Percentiles rank a stretch among this genome's conserved stretches.
phyloP scores from a whole-genome alignment of 2,888 invertebrate species.

The Cremastobaeus sp. region DNA sequence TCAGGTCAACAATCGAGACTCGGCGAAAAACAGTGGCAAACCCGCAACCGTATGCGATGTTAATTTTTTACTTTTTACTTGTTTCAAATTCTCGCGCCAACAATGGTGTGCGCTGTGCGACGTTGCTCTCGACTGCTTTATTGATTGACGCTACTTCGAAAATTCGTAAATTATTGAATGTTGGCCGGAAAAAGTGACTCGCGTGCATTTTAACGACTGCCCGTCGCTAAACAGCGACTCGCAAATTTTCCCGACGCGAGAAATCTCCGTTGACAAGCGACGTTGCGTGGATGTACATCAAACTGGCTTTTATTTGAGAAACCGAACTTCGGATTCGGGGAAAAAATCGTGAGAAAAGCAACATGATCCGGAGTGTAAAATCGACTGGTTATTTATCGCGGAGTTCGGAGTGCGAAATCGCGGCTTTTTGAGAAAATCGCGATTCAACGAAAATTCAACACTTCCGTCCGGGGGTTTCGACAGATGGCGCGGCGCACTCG shows the following conservation, averaged over 20 bases:
- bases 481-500: conserved; percentile 63
- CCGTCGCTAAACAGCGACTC: not conserved
- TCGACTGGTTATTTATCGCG: no score
- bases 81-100: conserved; percentile 36
- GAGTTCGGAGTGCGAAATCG: no score
- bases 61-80: no score
- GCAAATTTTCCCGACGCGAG: not conserved
- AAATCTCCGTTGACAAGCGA: not conserved
- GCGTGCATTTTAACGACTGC: not conserved
- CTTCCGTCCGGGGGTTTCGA: conserved; percentile 28
- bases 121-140: conserved; percentile 7
- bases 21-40: no score
- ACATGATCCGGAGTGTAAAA: no score
- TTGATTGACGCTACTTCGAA: conserved; percentile 1
- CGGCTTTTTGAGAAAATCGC: conserved; percentile 3
- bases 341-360: no score
- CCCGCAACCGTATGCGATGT: no score
- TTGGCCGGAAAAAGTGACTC: not conserved
- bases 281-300: conserved; percentile 12
- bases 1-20: conserved; percentile 3
- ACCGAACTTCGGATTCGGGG: no score
- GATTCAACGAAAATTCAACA: not conserved
- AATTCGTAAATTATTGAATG: conserved; percentile 1
- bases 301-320: conserved; percentile 14
- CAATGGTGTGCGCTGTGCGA: conserved; percentile 24